Base-by-base conservation (phyloP, 1,140 invertebrate species). In the Meloidogyne exigua region DNA sequence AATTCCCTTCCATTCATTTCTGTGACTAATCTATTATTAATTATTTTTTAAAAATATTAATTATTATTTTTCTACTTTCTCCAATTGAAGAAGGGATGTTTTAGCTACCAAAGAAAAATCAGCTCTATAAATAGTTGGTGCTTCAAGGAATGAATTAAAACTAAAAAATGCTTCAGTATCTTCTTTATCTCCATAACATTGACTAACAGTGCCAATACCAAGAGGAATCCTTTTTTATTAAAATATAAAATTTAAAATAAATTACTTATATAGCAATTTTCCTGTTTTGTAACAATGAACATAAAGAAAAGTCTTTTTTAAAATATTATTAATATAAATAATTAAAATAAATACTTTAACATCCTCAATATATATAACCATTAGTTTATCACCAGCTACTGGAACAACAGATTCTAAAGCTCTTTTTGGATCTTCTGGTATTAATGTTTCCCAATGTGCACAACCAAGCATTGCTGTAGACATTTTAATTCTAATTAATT, bases 61-160 rank as follows among this genome's bases (percentile, higher is more conserved):
- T 88, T 92, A 94, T 88, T 3, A 68, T 23, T 75, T 64, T 12
- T 78, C n/a, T 65, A 67, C 42, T 23, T 92, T 85, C 91, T 91
- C 73, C 23, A 74, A 69, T 49, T 67, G 74, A 12, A 76, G 32
- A 42, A 62, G 42, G 18, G 42, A 62, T 92, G 91, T 72, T 90
- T 89, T 32, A 91, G 89, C 1, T 91, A 89, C 89, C 71, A 91
- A 90, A n/a, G 89, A 90, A 77, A 98, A 91, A 89, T 96, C 93
- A 80, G 93, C 92, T 66, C 91, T 91, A 88, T 95, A 97, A 85
- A 97, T 95, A 73, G 92, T 91, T n/a, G 92, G 92, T 25, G 96
- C 95, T 66, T 92, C 93, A 23, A 98, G 90, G 88, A 98, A 98
- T 0, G 95, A 98, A 65, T 92, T 92, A 87, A 97, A 96, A 81